Conservation (phyloP, 2,113 vertebrate genomes). For the Vombatus ursinus region DNA sequence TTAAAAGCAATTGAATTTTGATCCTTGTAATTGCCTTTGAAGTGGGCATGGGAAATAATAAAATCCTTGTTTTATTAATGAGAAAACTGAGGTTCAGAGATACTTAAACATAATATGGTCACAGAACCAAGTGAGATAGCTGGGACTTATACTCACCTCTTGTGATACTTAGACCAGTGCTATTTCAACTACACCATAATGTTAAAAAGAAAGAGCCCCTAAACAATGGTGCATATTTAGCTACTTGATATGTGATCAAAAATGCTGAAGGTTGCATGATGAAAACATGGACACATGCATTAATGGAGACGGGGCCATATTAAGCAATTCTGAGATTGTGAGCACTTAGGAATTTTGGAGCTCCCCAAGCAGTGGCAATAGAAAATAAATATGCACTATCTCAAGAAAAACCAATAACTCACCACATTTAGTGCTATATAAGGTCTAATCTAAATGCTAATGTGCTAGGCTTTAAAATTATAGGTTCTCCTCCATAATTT, state of each 20-base stretch:
- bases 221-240: not conserved
- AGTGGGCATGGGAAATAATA: not conserved
- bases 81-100: not conserved
- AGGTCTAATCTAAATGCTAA: not conserved
- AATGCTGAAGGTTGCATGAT: not conserved
- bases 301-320: not conserved
- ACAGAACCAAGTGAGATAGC: not conserved
- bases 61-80: not conserved
- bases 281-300: not conserved
- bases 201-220: not conserved
- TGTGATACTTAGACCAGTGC: not conserved
- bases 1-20: not conserved
- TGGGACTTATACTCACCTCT: not conserved
- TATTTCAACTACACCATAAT: not conserved
- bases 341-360: not conserved
- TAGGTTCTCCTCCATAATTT: not conserved
- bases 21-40: not conserved
- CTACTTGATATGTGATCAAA: not conserved
- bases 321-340: not conserved
- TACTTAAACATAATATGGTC: not conserved
- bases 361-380: not conserved
- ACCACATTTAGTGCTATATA: not conserved
- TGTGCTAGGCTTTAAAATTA: not conserved
- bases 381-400: not conserved
- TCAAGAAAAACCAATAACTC: not conserved